Evolutionary conservation across 2,888 invertebrate species (phyloP).

Genomic region (Drepana falcataria): DNA sequence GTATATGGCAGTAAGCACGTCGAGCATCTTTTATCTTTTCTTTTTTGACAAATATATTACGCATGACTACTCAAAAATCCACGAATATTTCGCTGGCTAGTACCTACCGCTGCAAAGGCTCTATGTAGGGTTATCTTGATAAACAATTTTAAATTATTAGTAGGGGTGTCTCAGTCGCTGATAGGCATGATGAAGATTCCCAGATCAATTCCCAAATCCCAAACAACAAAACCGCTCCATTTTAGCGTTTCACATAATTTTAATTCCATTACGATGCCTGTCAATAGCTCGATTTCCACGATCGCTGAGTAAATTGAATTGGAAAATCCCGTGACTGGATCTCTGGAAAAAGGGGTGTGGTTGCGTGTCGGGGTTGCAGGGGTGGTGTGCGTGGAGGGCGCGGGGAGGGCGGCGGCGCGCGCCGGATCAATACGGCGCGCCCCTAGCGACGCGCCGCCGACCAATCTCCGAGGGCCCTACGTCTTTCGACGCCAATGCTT

Average conservation of each 20-base stretch:
- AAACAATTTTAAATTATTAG: background rate
- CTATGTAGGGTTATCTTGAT: background rate
- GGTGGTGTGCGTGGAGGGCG: constrained; percentile 39
- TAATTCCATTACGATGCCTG: constrained; percentile 5
- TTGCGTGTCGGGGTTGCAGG: constrained; percentile 53
- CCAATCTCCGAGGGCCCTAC: constrained; percentile 74
- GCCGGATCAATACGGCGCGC: constrained; percentile 64
- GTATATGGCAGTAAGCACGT: constrained; percentile 61
- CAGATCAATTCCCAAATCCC: too few relatives aligned
- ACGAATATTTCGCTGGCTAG: constrained; percentile 18
- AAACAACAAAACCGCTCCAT: too few relatives aligned
- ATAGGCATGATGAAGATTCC: too few relatives aligned
- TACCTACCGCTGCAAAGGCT: background rate
- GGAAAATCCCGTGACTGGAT: constrained; percentile 76
- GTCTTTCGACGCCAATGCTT: constrained; percentile 75
- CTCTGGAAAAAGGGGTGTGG: constrained; percentile 73
- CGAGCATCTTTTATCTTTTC: constrained; percentile 45
- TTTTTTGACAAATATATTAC: constrained; percentile 55
- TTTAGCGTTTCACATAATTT: background rate
- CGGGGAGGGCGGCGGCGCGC: constrained; percentile 44
- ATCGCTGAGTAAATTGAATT: constrained; percentile 65
- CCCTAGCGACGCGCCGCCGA: constrained; percentile 44
- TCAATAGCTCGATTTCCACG: constrained; percentile 33
- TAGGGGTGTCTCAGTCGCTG: background rate
- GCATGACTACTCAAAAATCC: constrained; percentile 21